phyloP scores from a whole-genome alignment of 2,797 vertebrate species.

The Darevskia nairensis region DNA sequence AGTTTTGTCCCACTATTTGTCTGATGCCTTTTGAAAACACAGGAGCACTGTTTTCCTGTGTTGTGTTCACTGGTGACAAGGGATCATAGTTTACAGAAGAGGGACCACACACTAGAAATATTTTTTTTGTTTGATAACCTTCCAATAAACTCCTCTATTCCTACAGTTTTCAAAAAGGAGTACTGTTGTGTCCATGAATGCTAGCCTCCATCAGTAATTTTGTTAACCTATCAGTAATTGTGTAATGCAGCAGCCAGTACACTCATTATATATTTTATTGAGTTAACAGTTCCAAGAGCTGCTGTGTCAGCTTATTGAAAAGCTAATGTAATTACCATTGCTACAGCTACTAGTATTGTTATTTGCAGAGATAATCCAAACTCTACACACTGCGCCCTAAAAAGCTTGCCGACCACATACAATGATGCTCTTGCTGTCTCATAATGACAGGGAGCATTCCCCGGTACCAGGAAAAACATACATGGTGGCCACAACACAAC shows the following conservation, averaged over 20 bases:
- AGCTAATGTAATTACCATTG: slow-evolving; percentile 16
- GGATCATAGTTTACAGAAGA: background rate
- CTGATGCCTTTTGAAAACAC: background rate
- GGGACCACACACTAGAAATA: background rate
- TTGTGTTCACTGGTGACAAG: background rate
- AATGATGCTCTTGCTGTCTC: no score
- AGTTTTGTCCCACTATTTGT: background rate
- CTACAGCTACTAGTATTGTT: background rate
- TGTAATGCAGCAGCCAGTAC: background rate
- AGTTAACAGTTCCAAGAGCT: slow-evolving; percentile 14
- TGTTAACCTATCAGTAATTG: slow-evolving; percentile 16
- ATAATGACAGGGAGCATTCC: no score
- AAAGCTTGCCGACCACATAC: background rate
- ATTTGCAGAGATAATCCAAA: background rate
- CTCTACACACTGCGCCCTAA: background rate
- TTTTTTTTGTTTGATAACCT: background rate
- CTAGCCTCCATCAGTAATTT: slow-evolving; percentile 3
- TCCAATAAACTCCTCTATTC: background rate
- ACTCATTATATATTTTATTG: slow-evolving; percentile 17
- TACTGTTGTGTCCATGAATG: background rate
- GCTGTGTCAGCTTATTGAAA: slow-evolving; percentile 1
- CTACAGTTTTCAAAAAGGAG: slow-evolving; percentile 1
- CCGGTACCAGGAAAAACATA: no score
- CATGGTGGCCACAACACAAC: no score
- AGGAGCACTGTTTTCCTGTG: background rate